Evolutionary conservation across 2,113 vertebrate genomes (phyloP).

Genomic region (Tetrax tetrax): DNA sequence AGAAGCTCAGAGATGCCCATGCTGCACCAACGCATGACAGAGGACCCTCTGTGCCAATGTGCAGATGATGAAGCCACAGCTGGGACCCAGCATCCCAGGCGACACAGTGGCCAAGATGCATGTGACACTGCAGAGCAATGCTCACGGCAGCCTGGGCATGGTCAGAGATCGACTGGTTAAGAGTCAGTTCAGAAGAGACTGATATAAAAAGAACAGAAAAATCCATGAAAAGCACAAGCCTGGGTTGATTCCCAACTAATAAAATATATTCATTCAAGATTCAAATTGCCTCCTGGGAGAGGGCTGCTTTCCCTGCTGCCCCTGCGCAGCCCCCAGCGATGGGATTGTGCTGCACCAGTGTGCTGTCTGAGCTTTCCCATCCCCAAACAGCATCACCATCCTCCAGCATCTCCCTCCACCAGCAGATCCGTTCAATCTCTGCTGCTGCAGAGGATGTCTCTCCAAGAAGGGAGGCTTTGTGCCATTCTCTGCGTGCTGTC

Average conservation of each 20-base stretch:
- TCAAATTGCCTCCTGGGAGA: background rate
- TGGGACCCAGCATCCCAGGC: accelerated
- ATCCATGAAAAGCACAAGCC: background rate
- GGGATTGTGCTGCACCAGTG: background rate
- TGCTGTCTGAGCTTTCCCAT: background rate
- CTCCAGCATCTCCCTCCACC: background rate
- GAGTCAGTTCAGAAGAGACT: background rate
- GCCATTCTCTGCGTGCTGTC: background rate
- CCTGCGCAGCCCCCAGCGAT: background rate
- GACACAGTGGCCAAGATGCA: accelerated
- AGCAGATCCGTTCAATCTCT: background rate
- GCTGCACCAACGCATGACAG: accelerated
- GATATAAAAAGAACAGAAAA: background rate
- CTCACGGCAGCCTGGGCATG: accelerated
- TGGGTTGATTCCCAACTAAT: background rate
- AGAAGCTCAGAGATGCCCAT: background rate
- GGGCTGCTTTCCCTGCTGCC: background rate
- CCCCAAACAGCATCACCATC: background rate
- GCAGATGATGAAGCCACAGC: background rate
- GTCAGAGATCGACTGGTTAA: background rate
- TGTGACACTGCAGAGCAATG: accelerated
- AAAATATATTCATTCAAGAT: background rate
- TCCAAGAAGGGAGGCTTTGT: background rate
- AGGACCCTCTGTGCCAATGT: accelerated
- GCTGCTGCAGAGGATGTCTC: background rate